phyloP scores from a whole-genome alignment of 1,140 invertebrate species.

The Pseudomyrmex concolor region DNA sequence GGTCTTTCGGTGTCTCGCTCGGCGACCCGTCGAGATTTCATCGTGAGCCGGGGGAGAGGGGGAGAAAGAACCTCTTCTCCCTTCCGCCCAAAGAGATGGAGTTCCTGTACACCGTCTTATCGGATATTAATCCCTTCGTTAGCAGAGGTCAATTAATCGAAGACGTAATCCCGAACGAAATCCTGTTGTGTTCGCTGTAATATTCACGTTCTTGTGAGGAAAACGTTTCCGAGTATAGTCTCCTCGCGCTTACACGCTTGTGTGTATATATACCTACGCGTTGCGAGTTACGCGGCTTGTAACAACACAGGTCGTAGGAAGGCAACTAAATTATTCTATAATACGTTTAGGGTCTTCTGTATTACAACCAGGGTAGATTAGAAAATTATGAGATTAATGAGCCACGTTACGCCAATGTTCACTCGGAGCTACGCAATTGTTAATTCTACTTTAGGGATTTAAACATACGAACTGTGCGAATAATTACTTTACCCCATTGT shows the following conservation, averaged over 20 bases:
- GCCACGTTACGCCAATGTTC: background rate
- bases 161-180: constrained; percentile 49
- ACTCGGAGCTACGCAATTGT: constrained; percentile 7
- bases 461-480: background rate
- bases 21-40: constrained; percentile 50
- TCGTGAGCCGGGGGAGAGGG: background rate
- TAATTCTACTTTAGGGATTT: constrained; percentile 15
- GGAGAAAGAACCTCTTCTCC: no score
- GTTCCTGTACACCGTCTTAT: constrained; percentile 54
- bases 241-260: constrained; percentile 29
- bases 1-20: constrained; percentile 67
- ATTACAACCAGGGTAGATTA: constrained; percentile 45
- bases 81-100: constrained; percentile 2
- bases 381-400: constrained; percentile 50
- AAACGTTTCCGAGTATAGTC: constrained; percentile 4
- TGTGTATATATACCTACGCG: constrained; percentile 34
- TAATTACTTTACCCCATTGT: background rate
- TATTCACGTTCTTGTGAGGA: constrained; percentile 11
- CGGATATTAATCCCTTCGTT: constrained; percentile 65
- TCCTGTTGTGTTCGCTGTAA: constrained; percentile 31
- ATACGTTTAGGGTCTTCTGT: constrained; percentile 70
- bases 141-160: constrained; percentile 62
- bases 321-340: constrained; percentile 77
- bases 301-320: constrained; percentile 56
- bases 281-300: constrained; percentile 36